Evolutionary conservation across 2,113 vertebrate species (phyloP).

Genomic region (Clinocottus analis): DNA sequence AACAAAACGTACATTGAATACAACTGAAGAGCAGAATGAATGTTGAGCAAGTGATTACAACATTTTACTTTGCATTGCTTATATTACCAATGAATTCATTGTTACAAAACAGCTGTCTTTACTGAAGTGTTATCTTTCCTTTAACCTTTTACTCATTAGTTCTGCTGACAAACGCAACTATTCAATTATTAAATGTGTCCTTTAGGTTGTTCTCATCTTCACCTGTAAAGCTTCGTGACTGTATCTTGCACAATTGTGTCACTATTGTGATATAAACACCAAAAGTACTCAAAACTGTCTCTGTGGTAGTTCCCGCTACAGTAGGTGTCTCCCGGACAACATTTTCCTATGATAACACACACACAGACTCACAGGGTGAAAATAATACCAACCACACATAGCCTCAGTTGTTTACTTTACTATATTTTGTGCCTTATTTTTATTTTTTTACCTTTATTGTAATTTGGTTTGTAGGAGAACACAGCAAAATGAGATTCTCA

Average conservation of each 20-base stretch:
- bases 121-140: neutral
- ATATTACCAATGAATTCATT: neutral
- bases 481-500: no score
- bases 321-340: neutral
- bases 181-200: neutral
- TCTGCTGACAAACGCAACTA: constrained; percentile 3
- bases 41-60: neutral
- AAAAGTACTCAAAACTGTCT: neutral
- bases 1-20: neutral
- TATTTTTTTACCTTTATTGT: no score
- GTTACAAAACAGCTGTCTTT: neutral
- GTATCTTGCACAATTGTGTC: neutral
- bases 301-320: neutral
- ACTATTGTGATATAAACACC: neutral
- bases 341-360: neutral
- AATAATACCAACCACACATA: neutral
- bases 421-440: no score
- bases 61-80: neutral
- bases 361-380: neutral
- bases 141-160: neutral
- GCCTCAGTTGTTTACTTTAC: no score
- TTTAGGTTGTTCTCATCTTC: neutral
- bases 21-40: constrained; percentile 5
- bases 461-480: no score
- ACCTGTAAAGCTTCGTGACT: neutral